Evolutionary conservation across 2,797 vertebrate genomes (phyloP), one percentile per base, ranked within the genome.

Genomic region (Harpagifer antarcticus): DNA sequence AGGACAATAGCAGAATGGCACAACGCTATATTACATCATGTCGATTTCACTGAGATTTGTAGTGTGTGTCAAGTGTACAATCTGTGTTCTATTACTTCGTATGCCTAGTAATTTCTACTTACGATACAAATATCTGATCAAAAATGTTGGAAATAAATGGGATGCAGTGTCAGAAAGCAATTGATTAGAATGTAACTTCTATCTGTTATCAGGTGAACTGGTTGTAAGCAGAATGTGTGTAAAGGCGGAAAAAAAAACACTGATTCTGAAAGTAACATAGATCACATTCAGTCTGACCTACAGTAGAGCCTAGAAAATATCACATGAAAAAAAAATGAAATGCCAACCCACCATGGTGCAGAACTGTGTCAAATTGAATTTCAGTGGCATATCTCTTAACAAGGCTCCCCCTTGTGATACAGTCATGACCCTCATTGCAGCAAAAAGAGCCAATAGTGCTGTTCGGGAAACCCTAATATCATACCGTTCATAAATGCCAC

Each of bases 1-100:
- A 67, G 44, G 43, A 84, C 76, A 82, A 74, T 23, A 27, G 54
- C 42, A 54, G 19, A 9, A 1, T 3, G 16, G 5, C 7, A 78
- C 69, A 79, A 5, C 62, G 40, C n/a, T 9, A 6, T 56, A 43
- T 48, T 16, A 45, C 3, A 27, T 27, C 20, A 14, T 23, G 4
- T 7, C 1, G 33, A 37, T 37, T 37, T 6, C 33, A 37, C 7
- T 37, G 33, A 33, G 33, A 37, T 37, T 37, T 37, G 33, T 37
- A 37, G 33, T 37, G 33, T 9, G 33, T 37, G 8, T 37, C 8
- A 7, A 37, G 33, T 37, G 33, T 37, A 37, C 33, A 9, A 37
- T 37, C 33, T 37, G 9, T 9, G 33, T 37, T 5, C 20, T 9
- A 6, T 48, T 16, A 45, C 1, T 10, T 16, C 15, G 3, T 23